phyloP scores from a whole-genome alignment of 2,888 invertebrate genomes.

The Acleris laterana region DNA sequence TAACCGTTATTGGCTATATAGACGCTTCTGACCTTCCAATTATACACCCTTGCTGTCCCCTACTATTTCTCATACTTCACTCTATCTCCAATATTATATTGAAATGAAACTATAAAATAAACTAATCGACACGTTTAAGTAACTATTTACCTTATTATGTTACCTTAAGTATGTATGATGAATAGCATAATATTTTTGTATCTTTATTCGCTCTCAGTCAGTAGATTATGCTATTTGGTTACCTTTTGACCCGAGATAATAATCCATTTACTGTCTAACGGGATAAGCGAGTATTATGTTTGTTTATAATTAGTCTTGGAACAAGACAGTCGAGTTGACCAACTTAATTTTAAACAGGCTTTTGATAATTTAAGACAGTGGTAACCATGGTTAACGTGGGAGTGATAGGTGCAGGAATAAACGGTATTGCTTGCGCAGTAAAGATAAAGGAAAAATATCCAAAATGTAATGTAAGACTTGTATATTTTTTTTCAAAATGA shows the following conservation, averaged over 20 bases:
- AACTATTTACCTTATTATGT: too few species aligned
- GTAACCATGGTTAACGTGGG: constrained; percentile 73
- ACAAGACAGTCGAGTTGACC: too few species aligned
- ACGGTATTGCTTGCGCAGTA: constrained; percentile 88
- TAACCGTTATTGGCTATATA: too few species aligned
- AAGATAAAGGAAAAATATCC: constrained; percentile 86
- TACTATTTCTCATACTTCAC: too few species aligned
- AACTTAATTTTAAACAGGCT: not conserved
- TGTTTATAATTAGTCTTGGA: constrained; percentile 1
- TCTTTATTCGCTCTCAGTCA: too few species aligned
- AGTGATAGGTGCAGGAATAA: constrained; percentile 91
- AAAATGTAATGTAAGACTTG: constrained; percentile 62
- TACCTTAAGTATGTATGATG: too few species aligned
- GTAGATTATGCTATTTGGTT: constrained; percentile 5
- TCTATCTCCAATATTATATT: too few species aligned
- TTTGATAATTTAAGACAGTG: not conserved
- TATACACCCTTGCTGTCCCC: too few species aligned
- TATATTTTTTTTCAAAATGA: not conserved
- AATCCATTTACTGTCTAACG: not conserved
- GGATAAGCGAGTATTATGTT: not conserved
- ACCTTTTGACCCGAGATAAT: constrained; percentile 30
- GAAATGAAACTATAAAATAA: too few species aligned
- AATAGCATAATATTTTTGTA: too few species aligned
- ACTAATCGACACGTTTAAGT: too few species aligned
- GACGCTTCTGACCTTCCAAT: too few species aligned